Base-by-base conservation (phyloP, 1,140 invertebrate species). In the Ectropis grisescens region DNA sequence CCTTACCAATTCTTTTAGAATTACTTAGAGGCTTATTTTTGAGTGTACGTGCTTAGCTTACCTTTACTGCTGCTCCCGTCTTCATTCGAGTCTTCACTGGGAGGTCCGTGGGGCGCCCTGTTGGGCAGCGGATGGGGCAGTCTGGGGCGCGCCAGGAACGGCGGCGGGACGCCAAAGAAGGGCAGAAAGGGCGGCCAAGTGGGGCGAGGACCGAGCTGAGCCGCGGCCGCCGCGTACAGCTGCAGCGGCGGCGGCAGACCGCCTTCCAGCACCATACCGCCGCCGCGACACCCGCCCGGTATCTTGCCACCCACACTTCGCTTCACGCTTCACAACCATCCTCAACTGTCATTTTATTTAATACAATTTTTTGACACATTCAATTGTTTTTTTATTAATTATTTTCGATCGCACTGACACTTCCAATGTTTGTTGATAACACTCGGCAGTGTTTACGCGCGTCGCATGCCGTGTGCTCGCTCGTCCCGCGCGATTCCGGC, bases 11-110 rank as follows among this genome's bases (percentile, higher is more conserved):
- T n/a, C n/a, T n/a, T n/a, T n/a, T n/a, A n/a, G n/a, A n/a, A n/a
- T n/a, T n/a, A n/a, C n/a, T n/a, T n/a, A n/a, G n/a, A n/a, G n/a
- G n/a, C n/a, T n/a, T n/a, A n/a, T n/a, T n/a, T n/a, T n/a, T n/a
- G n/a, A n/a, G n/a, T n/a, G n/a, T n/a, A n/a, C n/a, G n/a, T n/a
- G n/a, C n/a, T n/a, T n/a, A n/a, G n/a, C n/a, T 11, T 67, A 78
- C 75, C 75, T 71, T 80, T 80, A 54, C 64, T 78, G 42, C 84
- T 78, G 50, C 82, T 82, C 11, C 83, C 81, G 55, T 86, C 85
- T 43, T 86, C 85, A 41, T 85, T 86, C 12, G 84, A 85, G 39
- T 85, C 84, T 33, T 86, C 85, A 37, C 85, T 86, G n/a, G 84
- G 84, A 33, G 84, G 71, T 14, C 71, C 76, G 32, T 78, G 74